Evolutionary conservation across 2,797 vertebrate species (phyloP), one percentile per base, ranked within the genome.

Genomic region (Peromyscus attwateri): DNA sequence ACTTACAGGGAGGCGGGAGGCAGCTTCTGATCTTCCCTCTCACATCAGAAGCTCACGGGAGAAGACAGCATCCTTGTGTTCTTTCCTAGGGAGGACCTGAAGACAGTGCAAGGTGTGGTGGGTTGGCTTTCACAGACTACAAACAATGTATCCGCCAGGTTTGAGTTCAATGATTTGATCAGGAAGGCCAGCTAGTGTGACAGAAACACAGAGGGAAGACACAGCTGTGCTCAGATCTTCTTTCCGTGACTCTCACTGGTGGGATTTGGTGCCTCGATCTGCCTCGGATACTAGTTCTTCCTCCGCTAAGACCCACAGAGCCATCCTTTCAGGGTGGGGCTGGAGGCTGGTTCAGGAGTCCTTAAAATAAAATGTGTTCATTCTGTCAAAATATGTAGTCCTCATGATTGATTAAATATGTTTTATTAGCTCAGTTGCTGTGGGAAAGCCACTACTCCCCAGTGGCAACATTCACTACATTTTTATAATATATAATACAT

Each of bases 1-100:
- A 94, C 73, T 95, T 97, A 94, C 93, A 40, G 76, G 64, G 43
- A 89, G 31, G 34, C 31, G 10, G 6, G 68, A 9, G 11, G 91
- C 17, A 31, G 75, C 21, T 7, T 92, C 93, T 92, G 76, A 9
- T 5, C 82, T 68, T 68, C 14, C 4, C 12, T 34, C 92, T 97
- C 91, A 52, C 29, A 60, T 31, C 31, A 23, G 37, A 80, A 57
- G 60, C 31, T 7, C 10, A 37, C 27, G 34, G 40, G 79, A 94
- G 66, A 3, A 40, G 60, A 27, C 29, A 52, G 19, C 16, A 68
- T 19, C 73, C 81, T 46, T 21, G 14, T 29, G 6, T 31, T 23
- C 17, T 52, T 87, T 73, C n/a, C 4, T 73, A 40, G 66, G 43
- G 40, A 55, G 55, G 10, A 31, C 37, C 43, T 6, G 2, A 81